Conservation (phyloP, 1,140 invertebrate species). For the Manduca sexta region DNA sequence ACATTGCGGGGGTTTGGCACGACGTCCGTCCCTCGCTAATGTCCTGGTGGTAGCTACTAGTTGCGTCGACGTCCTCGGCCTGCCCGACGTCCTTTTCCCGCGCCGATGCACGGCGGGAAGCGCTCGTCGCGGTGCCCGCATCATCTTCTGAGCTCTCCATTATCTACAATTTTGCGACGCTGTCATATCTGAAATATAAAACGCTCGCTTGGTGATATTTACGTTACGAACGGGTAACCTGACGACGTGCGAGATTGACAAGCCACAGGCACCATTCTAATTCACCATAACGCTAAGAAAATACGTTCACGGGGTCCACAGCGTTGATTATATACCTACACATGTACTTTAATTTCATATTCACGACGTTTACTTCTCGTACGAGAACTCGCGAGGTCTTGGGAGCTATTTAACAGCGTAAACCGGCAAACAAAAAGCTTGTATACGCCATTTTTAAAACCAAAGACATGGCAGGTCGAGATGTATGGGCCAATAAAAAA, state of each 20-base stretch:
- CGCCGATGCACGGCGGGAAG: slow-evolving; percentile 70
- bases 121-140: slow-evolving; percentile 67
- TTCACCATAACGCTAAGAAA: slow-evolving; percentile 71
- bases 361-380: slow-evolving; percentile 63
- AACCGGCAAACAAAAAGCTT: slow-evolving; percentile 75
- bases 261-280: slow-evolving; percentile 72
- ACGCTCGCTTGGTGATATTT: slow-evolving; percentile 67
- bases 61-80: slow-evolving; percentile 61
- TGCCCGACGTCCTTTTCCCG: slow-evolving; percentile 67
- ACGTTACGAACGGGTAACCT: slow-evolving; percentile 69
- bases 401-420: slow-evolving; percentile 68
- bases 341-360: slow-evolving; percentile 73
- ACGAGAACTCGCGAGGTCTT: slow-evolving; percentile 51
- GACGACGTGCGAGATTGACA: slow-evolving; percentile 71
- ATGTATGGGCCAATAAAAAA: slow-evolving; percentile 72
- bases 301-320: slow-evolving; percentile 64
- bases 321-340: slow-evolving; percentile 68
- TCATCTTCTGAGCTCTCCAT: slow-evolving; percentile 73
- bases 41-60: slow-evolving; percentile 51
- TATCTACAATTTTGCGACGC: slow-evolving; percentile 71
- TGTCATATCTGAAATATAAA: slow-evolving; percentile 72
- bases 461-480: slow-evolving; percentile 73
- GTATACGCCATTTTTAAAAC: slow-evolving; percentile 75
- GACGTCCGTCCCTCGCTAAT: slow-evolving; percentile 42
- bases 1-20: slow-evolving; percentile 57